A percentile compares a stretch with the other conserved stretches of the same genome.
phyloP scores from a whole-genome alignment of 2,113 vertebrate species.

The Merops nubicus region DNA sequence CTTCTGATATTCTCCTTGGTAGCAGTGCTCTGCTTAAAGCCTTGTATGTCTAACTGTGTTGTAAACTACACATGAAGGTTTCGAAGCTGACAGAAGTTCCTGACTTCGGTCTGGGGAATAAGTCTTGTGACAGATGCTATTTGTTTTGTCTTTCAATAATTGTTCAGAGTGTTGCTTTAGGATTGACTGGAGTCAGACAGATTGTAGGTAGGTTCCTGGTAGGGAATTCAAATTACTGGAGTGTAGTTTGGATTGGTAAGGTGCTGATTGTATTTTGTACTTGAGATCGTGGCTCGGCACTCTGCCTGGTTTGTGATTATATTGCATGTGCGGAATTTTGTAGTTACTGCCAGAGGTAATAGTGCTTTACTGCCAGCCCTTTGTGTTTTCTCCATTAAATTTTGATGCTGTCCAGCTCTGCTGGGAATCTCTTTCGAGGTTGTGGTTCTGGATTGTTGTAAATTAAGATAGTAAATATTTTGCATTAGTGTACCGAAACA shows the following conservation, averaged over 20 bases:
- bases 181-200: not conserved
- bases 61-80: not conserved
- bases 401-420: conserved; percentile 27
- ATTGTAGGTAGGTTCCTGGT: not conserved
- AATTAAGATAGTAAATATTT: not conserved
- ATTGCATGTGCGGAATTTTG: not conserved
- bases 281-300: not conserved
- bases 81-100: not conserved
- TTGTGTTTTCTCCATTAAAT: not conserved
- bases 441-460: not conserved
- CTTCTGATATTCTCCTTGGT: not conserved
- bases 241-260: not conserved
- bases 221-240: not conserved
- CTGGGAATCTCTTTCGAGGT: not conserved
- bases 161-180: not conserved
- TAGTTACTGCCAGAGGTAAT: not conserved
- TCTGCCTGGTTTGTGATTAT: not conserved
- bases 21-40: not conserved
- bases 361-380: not conserved
- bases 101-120: not conserved
- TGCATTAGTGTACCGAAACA: not conserved
- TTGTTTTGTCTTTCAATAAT: not conserved
- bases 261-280: not conserved
- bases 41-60: not conserved
- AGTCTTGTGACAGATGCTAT: not conserved